Base-by-base conservation (phyloP, 2,888 invertebrate species). In the Eueremaeus valkanovi region DNA sequence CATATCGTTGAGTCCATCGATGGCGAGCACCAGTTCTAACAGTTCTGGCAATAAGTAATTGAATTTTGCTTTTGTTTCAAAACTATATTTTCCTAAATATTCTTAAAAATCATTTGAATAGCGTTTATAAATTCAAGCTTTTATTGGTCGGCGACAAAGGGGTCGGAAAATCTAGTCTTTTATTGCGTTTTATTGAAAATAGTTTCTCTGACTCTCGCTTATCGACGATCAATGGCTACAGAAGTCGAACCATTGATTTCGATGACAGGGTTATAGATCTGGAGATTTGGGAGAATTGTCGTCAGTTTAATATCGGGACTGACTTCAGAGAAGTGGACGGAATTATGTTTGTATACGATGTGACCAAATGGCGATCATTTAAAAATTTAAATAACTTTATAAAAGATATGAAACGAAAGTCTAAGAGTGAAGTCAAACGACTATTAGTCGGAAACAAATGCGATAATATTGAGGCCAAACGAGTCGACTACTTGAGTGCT, bases 261-360 rank as follows among this genome's bases (percentile, higher is more conserved):
- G 66, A 66, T 49, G 74, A 66, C n/a, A 9, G 42, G 9, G 42
- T 74, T 8, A 74, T 74, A 40, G 58, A 58, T 18, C 13, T 58
- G 31, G 58, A 58, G 27, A 29, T 58, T 2, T 58, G 58, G 58
- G 58, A 58, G 16, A 58, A 58, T 21, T 29, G 58, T 29, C 58
- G 31, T 31, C 58, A 58, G 29, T 58, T 27, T 16, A 58, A 31
- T 27, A 29, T 58, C 1, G 16, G 18, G 5, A 27, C 29, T 16
- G 31, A 58, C 29, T 58, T 58, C 29, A 29, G 31, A 29, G 58
- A 58, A 29, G 27, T 31, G 29, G 58, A 58, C 58, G 58, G 29
- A 27, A 58, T 58, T 16, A 27, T 58, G 58, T 58, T 58, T 29
- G 58, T 58, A 31, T 58, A 58, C 58, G 58, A 58, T 21, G 58